Evolutionary conservation across 2,797 vertebrate species (phyloP), one percentile per base, ranked within the genome.

Genomic region (Siniperca undulata): DNA sequence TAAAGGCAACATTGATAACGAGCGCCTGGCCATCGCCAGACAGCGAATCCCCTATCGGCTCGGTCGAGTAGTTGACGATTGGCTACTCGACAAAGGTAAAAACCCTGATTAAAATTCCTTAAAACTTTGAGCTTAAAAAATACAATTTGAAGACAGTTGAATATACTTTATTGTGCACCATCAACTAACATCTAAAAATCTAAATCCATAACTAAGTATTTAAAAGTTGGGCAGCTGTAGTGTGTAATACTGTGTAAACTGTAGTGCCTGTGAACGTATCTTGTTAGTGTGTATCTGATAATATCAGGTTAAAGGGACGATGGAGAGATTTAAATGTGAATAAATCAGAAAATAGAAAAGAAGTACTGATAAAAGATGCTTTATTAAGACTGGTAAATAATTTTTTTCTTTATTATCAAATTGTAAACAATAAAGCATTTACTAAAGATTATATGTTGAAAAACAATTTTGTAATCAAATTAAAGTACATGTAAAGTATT

Each of bases 81-180:
- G 99, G 99, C 98, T 99, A 99, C 97, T 99, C 98, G 98, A 99
- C 98, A 99, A 99, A 99, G 98, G 98, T 99, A 99, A 99, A 99
- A 99, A 98, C 97, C 98, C 94, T 99, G 98, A 98, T 99, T 99
- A 99, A 99, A 99, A 99, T 97, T 99, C 99, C 97, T 95, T 95
- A 95, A 95, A 95, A 97, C 96, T 94, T 94, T 95, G 65, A 95
- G 93, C 91, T 93, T 95, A 87, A 95, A 94, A 93, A 93, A 91
- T 97, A 98, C 97, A 97, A 99, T 97, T 97, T 98, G 98, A 98
- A 98, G 97, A 94, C 97, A 99, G 97, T 97, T 98, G 93, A 94
- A 74, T 93, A 92, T 94, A 94, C 83, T 95, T 78, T 97, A 94
- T 97, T 97, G 97, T 99, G 98, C 97, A 99, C 97, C 97, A 97